Conservation (phyloP, 2,888 invertebrate genomes). For the Strigamia maritima region DNA sequence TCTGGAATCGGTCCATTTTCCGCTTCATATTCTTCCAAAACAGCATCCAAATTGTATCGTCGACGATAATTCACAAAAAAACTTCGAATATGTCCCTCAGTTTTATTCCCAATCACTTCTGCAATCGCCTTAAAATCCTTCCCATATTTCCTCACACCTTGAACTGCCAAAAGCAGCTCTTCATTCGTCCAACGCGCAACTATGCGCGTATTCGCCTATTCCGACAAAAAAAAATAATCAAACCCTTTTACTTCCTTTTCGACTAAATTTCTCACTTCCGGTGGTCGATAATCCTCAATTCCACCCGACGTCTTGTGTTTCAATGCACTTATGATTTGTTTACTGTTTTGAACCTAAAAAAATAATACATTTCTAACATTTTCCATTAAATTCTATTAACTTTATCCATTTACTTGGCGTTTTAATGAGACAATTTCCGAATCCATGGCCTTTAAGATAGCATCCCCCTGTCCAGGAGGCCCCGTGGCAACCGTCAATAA, state of each 20-base stretch:
- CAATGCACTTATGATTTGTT: conserved; percentile 82
- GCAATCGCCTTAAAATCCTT: conserved; percentile 91
- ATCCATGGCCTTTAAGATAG: conserved; percentile 86
- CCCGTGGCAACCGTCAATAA: conserved; percentile 84
- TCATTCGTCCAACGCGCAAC: conserved; percentile 90
- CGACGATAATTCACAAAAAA: conserved; percentile 90
- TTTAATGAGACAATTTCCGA: conserved; percentile 90
- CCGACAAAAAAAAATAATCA: conserved; percentile 34
- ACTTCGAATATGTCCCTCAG: conserved; percentile 83
- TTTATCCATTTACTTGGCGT: conserved; percentile 74
- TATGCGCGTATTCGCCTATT: conserved; percentile 62
- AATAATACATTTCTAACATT: conserved; percentile 28
- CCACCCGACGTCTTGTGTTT: conserved; percentile 69
- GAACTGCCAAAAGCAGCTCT: conserved; percentile 83
- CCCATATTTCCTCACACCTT: conserved; percentile 65
- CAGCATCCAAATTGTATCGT: conserved; percentile 80
- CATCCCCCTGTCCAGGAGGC: conserved; percentile 69
- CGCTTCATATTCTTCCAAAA: conserved; percentile 79
- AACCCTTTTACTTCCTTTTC: background rate
- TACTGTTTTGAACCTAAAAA: conserved; percentile 84
- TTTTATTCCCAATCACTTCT: conserved; percentile 91
- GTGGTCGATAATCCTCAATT: conserved; percentile 63
- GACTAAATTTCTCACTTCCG: conserved; percentile 46
- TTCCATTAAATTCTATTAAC: background rate
- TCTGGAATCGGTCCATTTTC: conserved; percentile 62